Conservation (phyloP, 2,888 invertebrate genomes). For the Steinernema scapterisci region DNA sequence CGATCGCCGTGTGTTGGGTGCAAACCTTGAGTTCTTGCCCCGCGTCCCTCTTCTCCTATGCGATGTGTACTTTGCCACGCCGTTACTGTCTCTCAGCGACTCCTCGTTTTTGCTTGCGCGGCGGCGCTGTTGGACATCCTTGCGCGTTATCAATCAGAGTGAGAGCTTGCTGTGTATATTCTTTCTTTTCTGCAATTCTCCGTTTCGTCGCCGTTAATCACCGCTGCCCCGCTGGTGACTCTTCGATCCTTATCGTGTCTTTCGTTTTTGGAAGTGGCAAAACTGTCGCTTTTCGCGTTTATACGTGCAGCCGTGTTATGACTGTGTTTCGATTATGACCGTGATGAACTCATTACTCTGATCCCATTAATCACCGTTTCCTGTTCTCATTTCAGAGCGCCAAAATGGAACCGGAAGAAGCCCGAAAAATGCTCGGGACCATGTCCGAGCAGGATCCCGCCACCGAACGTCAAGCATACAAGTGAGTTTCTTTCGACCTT, state of each 20-base stretch:
- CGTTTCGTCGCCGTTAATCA: background rate
- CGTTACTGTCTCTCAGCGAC: background rate
- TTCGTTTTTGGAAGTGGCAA: background rate
- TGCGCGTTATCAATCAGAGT: conserved; percentile 1
- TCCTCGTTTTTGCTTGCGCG: background rate
- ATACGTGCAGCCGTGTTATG: too few species aligned
- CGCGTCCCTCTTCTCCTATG: background rate
- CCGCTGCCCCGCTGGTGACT: background rate
- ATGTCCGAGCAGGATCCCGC: conserved; percentile 43
- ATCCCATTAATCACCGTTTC: background rate
- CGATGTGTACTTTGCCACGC: conserved; percentile 3
- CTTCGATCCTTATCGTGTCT: background rate
- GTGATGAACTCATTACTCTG: too few species aligned
- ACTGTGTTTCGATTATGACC: too few species aligned
- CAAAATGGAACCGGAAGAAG: conserved; percentile 40
- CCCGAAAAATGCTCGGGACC: conserved; percentile 39
- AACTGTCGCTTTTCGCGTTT: background rate
- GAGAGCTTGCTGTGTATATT: background rate
- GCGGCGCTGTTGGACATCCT: background rate
- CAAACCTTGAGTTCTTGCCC: background rate
- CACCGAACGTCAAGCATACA: conserved; percentile 39
- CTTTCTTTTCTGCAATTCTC: background rate
- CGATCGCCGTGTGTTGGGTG: background rate
- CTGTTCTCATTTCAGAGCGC: background rate
- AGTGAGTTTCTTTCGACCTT: conserved; percentile 38